Evolutionary conservation across 2,797 vertebrate genomes (phyloP).

Genomic region (Helostoma temminkii): DNA sequence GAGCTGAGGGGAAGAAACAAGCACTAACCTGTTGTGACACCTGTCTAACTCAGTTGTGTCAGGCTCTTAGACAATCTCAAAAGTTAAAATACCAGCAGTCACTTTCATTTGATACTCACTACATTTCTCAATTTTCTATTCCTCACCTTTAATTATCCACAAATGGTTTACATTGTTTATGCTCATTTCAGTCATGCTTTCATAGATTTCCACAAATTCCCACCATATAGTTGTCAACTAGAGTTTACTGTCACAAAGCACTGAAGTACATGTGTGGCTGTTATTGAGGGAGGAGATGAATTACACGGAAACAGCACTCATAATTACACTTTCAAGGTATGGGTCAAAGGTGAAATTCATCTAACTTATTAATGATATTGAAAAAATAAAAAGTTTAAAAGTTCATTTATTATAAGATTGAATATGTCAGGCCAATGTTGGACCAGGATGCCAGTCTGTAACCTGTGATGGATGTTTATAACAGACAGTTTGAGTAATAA

Average conservation of each 20-base stretch:
- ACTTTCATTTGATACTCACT: slow-evolving; percentile 8
- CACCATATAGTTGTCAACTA: slow-evolving; percentile 4
- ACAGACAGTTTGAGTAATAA: background rate
- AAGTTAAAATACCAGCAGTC: slow-evolving; percentile 13
- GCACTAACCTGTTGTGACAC: slow-evolving; percentile 36
- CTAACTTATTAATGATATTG: no score
- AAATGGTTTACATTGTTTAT: background rate
- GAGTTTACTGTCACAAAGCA: slow-evolving; percentile 3
- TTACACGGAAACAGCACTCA: background rate
- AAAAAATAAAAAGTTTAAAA: no score
- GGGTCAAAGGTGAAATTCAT: background rate
- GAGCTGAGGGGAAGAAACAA: slow-evolving; percentile 1
- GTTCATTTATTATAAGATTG: no score
- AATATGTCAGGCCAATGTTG: background rate
- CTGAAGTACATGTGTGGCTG: slow-evolving; percentile 17
- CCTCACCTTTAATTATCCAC: slow-evolving; percentile 23
- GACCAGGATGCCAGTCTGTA: background rate
- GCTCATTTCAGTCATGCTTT: slow-evolving; percentile 12
- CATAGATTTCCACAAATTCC: slow-evolving; percentile 23
- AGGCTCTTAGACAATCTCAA: slow-evolving; percentile 22
- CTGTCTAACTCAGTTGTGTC: slow-evolving; percentile 17
- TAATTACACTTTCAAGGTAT: slow-evolving; percentile 17
- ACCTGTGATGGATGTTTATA: background rate
- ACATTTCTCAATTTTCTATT: slow-evolving; percentile 13
- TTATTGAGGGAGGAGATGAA: slow-evolving; percentile 10